A percentile compares a stretch with the other conserved stretches of the same genome.
These are phyloP conservation scores for Macrobrachium rosenbergii DNA, from an alignment of 1,140 invertebrate species.

Conservation along the genomic window DNA sequence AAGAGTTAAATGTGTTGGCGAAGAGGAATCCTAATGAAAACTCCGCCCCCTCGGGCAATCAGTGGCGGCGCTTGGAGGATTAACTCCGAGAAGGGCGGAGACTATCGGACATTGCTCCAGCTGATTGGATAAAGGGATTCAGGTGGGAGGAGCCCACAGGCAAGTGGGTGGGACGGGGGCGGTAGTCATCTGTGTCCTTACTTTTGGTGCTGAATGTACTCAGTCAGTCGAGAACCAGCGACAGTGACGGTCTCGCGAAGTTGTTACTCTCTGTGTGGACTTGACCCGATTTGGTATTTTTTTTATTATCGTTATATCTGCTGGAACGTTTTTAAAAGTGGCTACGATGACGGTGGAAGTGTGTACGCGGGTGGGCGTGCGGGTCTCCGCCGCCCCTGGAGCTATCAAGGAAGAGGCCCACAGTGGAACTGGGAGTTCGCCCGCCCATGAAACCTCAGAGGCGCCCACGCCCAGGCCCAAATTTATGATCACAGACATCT, in stretches of 20 bases:
- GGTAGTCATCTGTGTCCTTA: conserved; percentile 46
- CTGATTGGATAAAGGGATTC: not conserved
- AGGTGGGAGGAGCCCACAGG: not conserved
- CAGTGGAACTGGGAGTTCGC: conserved; percentile 42
- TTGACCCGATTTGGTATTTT: not conserved
- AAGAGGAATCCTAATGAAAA: not conserved
- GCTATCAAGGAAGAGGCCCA: conserved; percentile 53
- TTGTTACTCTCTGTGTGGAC: conserved; percentile 12
- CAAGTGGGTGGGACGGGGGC: conserved; percentile 30
- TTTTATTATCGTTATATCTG: not conserved
- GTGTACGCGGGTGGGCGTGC: conserved; percentile 55
- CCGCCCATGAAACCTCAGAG: conserved; percentile 54
- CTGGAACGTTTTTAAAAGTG: conserved; percentile 1
- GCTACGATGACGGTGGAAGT: conserved; percentile 57
- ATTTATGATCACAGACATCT: conserved; percentile 59
- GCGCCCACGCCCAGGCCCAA: conserved; percentile 56
- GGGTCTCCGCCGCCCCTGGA: conserved; percentile 53
- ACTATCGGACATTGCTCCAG: not conserved
- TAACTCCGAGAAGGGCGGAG: conserved; percentile 9
- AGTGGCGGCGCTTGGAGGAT: conserved; percentile 31
- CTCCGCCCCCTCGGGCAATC: conserved; percentile 20
- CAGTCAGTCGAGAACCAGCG: conserved; percentile 60
- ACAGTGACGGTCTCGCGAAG: conserved; percentile 40
- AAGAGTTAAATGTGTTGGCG: conserved; percentile 51
- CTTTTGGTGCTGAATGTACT: not conserved